Base-by-base conservation (phyloP, 2,113 vertebrate genomes). In the Neofelis nebulosa region DNA sequence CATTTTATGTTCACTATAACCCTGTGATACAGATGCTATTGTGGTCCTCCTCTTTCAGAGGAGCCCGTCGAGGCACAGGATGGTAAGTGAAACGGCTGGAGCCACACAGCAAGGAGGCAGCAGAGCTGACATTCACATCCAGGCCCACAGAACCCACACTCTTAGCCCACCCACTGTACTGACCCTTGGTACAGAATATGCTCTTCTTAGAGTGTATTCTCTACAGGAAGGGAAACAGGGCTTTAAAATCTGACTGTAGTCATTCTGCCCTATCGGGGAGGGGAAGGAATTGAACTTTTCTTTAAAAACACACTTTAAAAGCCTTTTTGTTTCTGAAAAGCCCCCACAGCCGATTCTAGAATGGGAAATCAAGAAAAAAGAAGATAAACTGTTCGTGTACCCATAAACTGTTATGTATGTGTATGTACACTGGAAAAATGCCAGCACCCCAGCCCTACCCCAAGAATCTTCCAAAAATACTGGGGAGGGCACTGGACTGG, bases 261-360 rank as follows among this genome's bases (percentile, higher is more conserved):
- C 55, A 85, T 93, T 90, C 66, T 95, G 61, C 15, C 55, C 84
- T 89, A 78, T 0, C 48, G 61, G 1, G 21, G 38, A 82, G 82
- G 63, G 27, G 71, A 36, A 94, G 14, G 31, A 86, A 76, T 31
- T 41, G 12, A 31, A 50, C 27, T 92, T 91, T 86, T 92, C 57
- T 92, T 78, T 81, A 68, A 92, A 94, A 96, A 92, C 38, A 89
- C 27, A 92, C 25, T 94, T 97, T 85, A 76, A 86, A 66, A 65
- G n/a, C 15, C 0, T 5, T 50, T 97, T 97, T 68, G 38, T 84
- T 95, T 94, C 84, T 87, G 63, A 89, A 96, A 96, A 89, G 15
- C 7, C 33, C 36, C 21, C 71, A 84, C 80, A 94, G 29, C 36
- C 81, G 25, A 89, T 74, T 92, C n/a, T 95, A 69, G 55, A 93